A percentile compares a stretch with the other conserved stretches of the same genome.
These are phyloP conservation scores for Mythimna lalbum DNA, from an alignment of 2,888 invertebrate species.

Conservation along the genomic window DNA sequence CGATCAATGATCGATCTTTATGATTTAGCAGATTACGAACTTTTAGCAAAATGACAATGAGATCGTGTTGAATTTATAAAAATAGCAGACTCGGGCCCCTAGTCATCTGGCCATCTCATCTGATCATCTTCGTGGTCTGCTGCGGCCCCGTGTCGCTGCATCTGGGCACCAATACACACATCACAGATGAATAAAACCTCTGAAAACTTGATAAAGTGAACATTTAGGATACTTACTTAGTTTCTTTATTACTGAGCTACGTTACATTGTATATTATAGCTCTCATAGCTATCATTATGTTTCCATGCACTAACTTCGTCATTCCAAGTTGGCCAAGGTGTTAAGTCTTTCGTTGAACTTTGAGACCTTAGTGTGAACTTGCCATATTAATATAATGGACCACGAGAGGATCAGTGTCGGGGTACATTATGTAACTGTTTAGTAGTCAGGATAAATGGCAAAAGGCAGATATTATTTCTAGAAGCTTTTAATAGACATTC, in stretches of 20 bases:
- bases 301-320: conserved; percentile 66
- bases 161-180: no score
- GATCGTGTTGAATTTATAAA: no score
- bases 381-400: conserved; percentile 38
- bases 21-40: no score
- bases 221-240: conserved; percentile 16
- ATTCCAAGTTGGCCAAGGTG: conserved; percentile 56
- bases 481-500: conserved; percentile 13
- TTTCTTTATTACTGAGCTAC: conserved; percentile 40
- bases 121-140: no score
- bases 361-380: conserved; percentile 31
- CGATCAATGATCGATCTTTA: no score
- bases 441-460: not conserved
- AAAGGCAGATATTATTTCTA: not conserved
- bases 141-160: no score
- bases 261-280: conserved; percentile 62
- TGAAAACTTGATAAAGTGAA: conserved; percentile 1
- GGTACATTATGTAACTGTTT: conserved; percentile 7
- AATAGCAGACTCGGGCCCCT: no score
- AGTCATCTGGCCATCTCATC: no score
- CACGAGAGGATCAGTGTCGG: conserved; percentile 5
- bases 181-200: not conserved
- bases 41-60: no score
- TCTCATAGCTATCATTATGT: conserved; percentile 21
- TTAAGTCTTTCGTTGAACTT: conserved; percentile 54